Evolutionary conservation across 2,888 invertebrate genomes (phyloP).

Genomic region (Tachystola acroxantha): DNA sequence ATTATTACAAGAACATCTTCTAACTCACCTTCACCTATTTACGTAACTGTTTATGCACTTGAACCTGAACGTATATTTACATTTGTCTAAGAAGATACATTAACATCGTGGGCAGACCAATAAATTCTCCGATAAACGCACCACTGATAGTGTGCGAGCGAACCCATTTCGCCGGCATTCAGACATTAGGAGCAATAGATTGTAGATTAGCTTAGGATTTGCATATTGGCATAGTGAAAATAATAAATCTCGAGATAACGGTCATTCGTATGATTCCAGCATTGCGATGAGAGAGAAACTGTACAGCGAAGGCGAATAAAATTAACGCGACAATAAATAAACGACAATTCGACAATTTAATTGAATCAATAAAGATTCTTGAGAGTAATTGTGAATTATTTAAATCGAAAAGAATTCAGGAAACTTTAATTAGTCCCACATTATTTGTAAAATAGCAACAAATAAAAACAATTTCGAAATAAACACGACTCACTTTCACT

Average conservation of each 20-base stretch:
- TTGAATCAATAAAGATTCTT: too few relatives aligned
- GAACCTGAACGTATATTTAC: constrained; percentile 36
- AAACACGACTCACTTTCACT: neutral
- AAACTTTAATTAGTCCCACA: too few relatives aligned
- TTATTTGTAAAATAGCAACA: too few relatives aligned
- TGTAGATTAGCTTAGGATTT: constrained; percentile 18
- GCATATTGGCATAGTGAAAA: constrained; percentile 7
- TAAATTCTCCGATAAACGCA: constrained; percentile 41
- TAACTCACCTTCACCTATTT: constrained; percentile 25
- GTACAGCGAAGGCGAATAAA: too few relatives aligned
- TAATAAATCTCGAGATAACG: constrained; percentile 1
- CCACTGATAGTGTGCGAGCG: constrained; percentile 22
- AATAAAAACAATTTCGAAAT: too few relatives aligned
- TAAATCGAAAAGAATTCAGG: too few relatives aligned
- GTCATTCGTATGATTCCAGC: neutral
- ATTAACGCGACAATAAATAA: too few relatives aligned
- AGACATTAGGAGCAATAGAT: constrained; percentile 23
- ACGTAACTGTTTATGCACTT: constrained; percentile 32
- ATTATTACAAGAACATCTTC: neutral
- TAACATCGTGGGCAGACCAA: constrained; percentile 35
- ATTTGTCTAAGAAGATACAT: constrained; percentile 25
- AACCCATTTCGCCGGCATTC: constrained; percentile 20
- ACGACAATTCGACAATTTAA: too few relatives aligned
- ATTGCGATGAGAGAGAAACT: too few relatives aligned
- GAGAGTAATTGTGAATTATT: too few relatives aligned